Conservation (phyloP, 2,888 invertebrate species). For the Cenopis cana region DNA sequence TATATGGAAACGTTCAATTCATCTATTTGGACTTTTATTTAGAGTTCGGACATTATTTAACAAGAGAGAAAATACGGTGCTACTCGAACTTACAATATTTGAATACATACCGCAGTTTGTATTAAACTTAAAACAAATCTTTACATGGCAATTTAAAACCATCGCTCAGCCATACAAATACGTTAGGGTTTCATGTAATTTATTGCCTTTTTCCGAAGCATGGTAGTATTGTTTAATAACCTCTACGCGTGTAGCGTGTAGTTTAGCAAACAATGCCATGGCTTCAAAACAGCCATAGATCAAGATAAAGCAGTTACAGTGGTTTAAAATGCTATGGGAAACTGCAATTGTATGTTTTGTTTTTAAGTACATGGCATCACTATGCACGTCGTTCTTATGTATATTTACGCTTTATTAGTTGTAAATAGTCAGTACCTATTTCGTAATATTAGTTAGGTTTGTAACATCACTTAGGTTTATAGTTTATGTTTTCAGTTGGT, state of each 20-base stretch:
- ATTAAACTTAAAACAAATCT: too few species aligned
- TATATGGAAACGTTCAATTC: too few species aligned
- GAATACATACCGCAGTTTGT: too few species aligned
- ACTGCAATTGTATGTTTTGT: constrained; percentile 22
- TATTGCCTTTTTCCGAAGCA: constrained; percentile 12
- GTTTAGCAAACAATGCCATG: constrained; percentile 37
- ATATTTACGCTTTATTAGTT: not conserved
- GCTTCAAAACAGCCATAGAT: constrained; percentile 31
- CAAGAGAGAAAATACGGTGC: too few species aligned
- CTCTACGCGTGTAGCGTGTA: not conserved
- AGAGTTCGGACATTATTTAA: too few species aligned
- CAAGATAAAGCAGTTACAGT: constrained; percentile 29
- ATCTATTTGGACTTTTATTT: too few species aligned
- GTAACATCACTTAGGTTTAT: not conserved
- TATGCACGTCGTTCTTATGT: not conserved
- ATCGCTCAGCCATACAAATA: not conserved
- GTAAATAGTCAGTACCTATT: not conserved
- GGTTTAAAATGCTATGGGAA: constrained; percentile 30
- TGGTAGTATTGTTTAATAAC: constrained; percentile 22
- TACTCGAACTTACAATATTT: too few species aligned
- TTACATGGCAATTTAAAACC: not conserved
- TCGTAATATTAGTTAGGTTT: too few species aligned
- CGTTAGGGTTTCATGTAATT: not conserved
- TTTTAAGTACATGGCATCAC: not conserved
- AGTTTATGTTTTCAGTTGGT: not conserved